Evolutionary conservation across 2,888 invertebrate species (phyloP).

Genomic region (Bombylius discolor): DNA sequence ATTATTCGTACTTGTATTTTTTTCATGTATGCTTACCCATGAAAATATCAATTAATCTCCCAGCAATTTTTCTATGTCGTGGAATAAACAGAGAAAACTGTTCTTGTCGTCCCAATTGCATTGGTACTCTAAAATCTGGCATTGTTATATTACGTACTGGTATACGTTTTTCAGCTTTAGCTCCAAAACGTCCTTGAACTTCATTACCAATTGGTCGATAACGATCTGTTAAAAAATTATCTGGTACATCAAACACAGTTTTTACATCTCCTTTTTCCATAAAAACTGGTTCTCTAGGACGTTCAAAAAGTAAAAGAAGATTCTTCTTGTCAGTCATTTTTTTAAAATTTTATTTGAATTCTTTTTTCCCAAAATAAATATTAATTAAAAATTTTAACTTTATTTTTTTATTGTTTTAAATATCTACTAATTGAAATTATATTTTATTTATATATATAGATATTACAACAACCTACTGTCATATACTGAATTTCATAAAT

Average conservation of each 20-base stretch:
- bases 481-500: too few relatives aligned
- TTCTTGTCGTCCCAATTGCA: conserved; percentile 44
- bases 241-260: conserved; percentile 44
- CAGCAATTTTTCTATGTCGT: conserved; percentile 47
- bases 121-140: conserved; percentile 45
- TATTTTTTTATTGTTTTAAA: too few relatives aligned
- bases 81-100: conserved; percentile 55
- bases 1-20: background rate
- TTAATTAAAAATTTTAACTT: too few relatives aligned
- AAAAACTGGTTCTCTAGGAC: conserved; percentile 58
- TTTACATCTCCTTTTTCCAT: conserved; percentile 48
- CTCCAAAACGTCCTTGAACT: conserved; percentile 43
- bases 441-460: too few relatives aligned
- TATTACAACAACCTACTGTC: too few relatives aligned
- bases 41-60: conserved; percentile 48
- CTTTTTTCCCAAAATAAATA: too few relatives aligned
- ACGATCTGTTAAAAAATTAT: conserved; percentile 41
- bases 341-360: background rate
- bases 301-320: conserved; percentile 50
- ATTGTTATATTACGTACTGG: conserved; percentile 44
- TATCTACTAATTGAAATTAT: too few relatives aligned
- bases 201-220: conserved; percentile 34
- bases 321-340: conserved; percentile 34
- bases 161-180: conserved; percentile 36
- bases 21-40: conserved; percentile 36